Base-by-base conservation (phyloP, 2,888 invertebrate species). In the Crepidodera aurea region DNA sequence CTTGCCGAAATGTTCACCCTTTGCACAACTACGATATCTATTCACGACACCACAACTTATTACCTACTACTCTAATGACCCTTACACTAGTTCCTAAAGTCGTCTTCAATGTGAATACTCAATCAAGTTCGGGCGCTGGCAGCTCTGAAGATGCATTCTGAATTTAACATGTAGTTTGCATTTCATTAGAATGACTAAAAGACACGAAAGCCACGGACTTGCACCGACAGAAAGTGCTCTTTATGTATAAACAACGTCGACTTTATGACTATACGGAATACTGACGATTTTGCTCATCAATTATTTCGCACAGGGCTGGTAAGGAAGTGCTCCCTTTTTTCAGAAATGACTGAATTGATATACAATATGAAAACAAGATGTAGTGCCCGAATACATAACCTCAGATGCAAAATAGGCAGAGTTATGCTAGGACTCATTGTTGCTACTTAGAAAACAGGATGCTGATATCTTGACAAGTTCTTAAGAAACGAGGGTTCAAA, bases 141-240 rank as follows among this genome's bases (percentile, higher is more conserved):
- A 65, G 60, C n/a, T n/a, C n/a, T n/a, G n/a, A n/a, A 65, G 67
- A 69, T 69, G 69, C 69, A 66, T 37, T 56, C 63, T 57, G 68
- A 70, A 68, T 70, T 67, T 65, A 68, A 66, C 67, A 70, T 62
- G 60, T 61, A 60, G 54, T 66, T 67, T 60, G 61, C 58, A 64
- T 67, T 66, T 53, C 50, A 53, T 60, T 55, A 13, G 22, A 54
- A 66, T 50, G 42, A 53, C 51, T 56, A 13, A 6, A 58, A 58
- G 59, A 64, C 67, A 67, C 65, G 69, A 62, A 37, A 67, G 68
- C 61, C 69, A 65, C 68, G 53, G 62, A 65, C 66, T 69, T 68
- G 66, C 54, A 69, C 70, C 44, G 46, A 51, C 29, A 32, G 37
- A 32, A 48, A 42, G 48, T 44, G 40, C 50, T 16, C 44, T 54